These are phyloP conservation scores for Pristionchus japonicus DNA, from an alignment of 2,888 invertebrate genomes.

Conservation along the genomic window DNA sequence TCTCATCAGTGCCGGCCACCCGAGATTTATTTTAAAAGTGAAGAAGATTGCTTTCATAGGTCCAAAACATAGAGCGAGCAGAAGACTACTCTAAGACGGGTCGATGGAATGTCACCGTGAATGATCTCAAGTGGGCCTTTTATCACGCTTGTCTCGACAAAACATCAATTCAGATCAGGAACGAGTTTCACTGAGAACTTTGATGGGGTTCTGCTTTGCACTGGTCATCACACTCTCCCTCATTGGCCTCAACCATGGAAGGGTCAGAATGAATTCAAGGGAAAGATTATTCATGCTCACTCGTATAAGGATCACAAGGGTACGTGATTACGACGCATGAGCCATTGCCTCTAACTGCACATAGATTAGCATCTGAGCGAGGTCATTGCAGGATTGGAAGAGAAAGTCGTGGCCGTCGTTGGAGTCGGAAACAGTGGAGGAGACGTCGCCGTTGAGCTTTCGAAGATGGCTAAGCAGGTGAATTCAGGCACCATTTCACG, in stretches of 20 bases:
- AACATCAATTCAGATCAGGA: slow-evolving; percentile 49
- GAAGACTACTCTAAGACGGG: slow-evolving; percentile 74
- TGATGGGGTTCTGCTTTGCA: slow-evolving; percentile 78
- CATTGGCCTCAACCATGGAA: slow-evolving; percentile 73
- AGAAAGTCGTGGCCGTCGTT: slow-evolving; percentile 76
- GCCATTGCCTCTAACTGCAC: not conserved
- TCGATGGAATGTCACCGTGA: slow-evolving; percentile 72
- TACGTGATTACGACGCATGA: slow-evolving; percentile 46
- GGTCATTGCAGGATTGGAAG: slow-evolving; percentile 69
- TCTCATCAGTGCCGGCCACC: not conserved
- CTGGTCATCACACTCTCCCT: slow-evolving; percentile 78
- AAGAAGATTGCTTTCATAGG: not conserved
- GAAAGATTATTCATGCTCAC: slow-evolving; percentile 72
- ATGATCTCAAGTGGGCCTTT: slow-evolving; percentile 53
- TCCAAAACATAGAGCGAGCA: slow-evolving; percentile 62
- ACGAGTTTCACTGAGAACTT: slow-evolving; percentile 67
- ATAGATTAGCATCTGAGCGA: too few relatives aligned
- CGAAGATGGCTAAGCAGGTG: slow-evolving; percentile 75
- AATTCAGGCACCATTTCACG: not conserved
- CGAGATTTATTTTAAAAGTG: not conserved
- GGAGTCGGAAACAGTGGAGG: slow-evolving; percentile 78
- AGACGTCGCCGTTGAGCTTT: slow-evolving; percentile 78
- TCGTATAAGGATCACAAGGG: slow-evolving; percentile 71
- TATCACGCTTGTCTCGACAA: too few relatives aligned
- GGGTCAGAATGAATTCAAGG: slow-evolving; percentile 68